These are phyloP conservation scores for Takifugu rubripes DNA, from an alignment of 2,797 vertebrate genomes.

Conservation along the genomic window DNA sequence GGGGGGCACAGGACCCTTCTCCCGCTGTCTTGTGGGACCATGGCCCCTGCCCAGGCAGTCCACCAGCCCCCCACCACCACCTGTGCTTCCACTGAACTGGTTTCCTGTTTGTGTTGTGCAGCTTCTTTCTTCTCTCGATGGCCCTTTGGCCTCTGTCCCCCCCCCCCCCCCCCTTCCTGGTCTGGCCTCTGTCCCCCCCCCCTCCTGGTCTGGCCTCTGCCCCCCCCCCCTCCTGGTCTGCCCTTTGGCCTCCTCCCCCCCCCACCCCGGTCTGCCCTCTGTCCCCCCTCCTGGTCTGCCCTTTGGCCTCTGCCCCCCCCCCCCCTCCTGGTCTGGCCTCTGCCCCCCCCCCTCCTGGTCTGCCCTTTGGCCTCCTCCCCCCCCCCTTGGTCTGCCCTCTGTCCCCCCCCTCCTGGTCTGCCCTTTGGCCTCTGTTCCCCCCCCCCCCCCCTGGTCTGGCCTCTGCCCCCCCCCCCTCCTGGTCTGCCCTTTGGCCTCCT, in stretches of 20 bases:
- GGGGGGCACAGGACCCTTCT: slow-evolving; percentile 35
- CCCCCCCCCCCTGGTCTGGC: background rate
- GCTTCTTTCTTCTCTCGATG: slow-evolving; percentile 51
- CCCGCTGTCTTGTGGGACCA: slow-evolving; percentile 44
- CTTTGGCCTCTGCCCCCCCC: too few species aligned
- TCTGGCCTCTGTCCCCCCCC: slow-evolving; percentile 13
- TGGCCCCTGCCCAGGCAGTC: slow-evolving; percentile 27
- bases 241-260: too few species aligned
- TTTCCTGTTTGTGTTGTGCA: slow-evolving; percentile 65
- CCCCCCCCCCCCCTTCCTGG: slow-evolving; percentile 11
- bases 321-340: too few species aligned
- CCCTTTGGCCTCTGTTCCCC: slow-evolving; percentile 16
- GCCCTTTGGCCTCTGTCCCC: background rate
- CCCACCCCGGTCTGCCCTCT: too few species aligned
- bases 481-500: slow-evolving; percentile 20
- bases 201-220: slow-evolving; percentile 7
- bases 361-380: slow-evolving; percentile 13
- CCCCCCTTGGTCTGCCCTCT: slow-evolving; percentile 1
- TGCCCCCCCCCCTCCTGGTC: slow-evolving; percentile 9
- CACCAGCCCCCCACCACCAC: slow-evolving; percentile 30
- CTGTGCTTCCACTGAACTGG: slow-evolving; percentile 58
- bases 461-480: slow-evolving; percentile 20
- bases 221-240: slow-evolving; percentile 49
- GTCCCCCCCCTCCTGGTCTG: too few species aligned
- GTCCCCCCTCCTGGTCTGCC: background rate